Base-by-base conservation (phyloP, 2,888 invertebrate genomes). In the Agonum fuliginosum region DNA sequence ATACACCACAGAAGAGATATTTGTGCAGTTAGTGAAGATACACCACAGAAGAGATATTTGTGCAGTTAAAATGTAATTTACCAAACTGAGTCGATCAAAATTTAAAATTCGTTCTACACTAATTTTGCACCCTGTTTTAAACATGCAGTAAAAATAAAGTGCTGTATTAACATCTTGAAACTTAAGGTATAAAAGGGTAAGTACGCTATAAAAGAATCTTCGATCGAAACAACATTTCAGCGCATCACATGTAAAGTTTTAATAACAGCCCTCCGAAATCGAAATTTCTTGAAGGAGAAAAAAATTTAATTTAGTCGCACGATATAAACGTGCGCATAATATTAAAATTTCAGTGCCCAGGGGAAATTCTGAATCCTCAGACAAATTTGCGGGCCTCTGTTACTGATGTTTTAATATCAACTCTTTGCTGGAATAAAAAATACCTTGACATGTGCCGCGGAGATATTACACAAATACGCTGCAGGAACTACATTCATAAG, bases 321-420 rank as follows among this genome's bases (percentile, higher is more conserved):
- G 24, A 62, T 43, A 58, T 58, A 73, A 58, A 73, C 58, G 58
- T 75, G 67, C 67, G 67, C 75, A 67, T 65, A 51, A 75, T 75
- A 75, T 75, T 75, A 75, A 75, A 67, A 67, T 67, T 67, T 67
- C 67, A 75, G 67, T 48, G 65, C 48, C 67, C 75, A n/a, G 34
- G 65, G 75, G 75, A 67, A 75, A 75, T 67, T 75, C 17, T 37
- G 22, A 34, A 58, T 54, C 72, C 41, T 51, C 58, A 72, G 75
- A 48, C 48, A 75, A 75, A 75, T 67, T 67, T 75, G 75, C 51
- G 46, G 65, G 10, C 22, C 20, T 14, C 51, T 67, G 75, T 67
- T 75, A 67, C 75, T 67, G 65, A 67, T 75, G 65, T 51, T 75
- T 67, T 75, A 74, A 67, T 75, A 67, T 20, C 74, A 67, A 67